These are phyloP conservation scores for Pampus argenteus DNA, from an alignment of 2,797 vertebrate genomes.

Conservation along the genomic window DNA sequence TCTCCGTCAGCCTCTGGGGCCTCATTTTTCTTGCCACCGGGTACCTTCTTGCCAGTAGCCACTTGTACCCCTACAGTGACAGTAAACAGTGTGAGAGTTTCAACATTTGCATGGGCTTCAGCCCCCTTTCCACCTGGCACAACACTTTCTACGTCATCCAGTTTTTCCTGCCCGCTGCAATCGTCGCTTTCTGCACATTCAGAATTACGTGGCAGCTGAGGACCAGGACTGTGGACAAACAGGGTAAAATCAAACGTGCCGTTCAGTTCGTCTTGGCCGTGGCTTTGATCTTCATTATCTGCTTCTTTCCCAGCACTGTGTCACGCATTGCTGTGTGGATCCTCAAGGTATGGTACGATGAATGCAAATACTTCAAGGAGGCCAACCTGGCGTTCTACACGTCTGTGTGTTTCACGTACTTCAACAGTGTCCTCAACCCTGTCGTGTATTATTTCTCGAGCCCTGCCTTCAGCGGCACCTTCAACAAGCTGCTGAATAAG, in stretches of 20 bases:
- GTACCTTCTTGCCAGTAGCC: constrained; percentile 72
- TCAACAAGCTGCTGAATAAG: constrained; percentile 75
- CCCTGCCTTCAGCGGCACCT: constrained; percentile 78
- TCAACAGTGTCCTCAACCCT: constrained; percentile 88
- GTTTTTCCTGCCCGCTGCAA: constrained; percentile 78
- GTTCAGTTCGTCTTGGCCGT: constrained; percentile 84
- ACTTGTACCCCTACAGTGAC: constrained; percentile 75
- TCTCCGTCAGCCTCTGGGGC: constrained; percentile 82
- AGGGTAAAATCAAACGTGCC: constrained; percentile 84
- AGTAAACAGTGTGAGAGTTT: constrained; percentile 86
- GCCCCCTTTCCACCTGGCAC: constrained; percentile 81
- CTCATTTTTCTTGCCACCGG: constrained; percentile 79
- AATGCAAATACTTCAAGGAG: constrained; percentile 79
- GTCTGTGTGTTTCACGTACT: constrained; percentile 85
- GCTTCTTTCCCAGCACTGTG: constrained; percentile 86
- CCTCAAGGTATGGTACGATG: constrained; percentile 79
- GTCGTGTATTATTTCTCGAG: constrained; percentile 87
- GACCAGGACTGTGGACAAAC: constrained; percentile 79
- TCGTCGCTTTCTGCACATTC: constrained; percentile 84
- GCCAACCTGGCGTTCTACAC: constrained; percentile 86
- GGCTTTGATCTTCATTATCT: constrained; percentile 83
- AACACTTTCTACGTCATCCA: constrained; percentile 84
- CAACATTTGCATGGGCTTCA: constrained; percentile 83
- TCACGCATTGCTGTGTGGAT: constrained; percentile 83
- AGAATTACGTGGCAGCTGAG: constrained; percentile 83